phyloP scores from a whole-genome alignment of 2,113 vertebrate genomes.

The Lasiurus cinereus region DNA sequence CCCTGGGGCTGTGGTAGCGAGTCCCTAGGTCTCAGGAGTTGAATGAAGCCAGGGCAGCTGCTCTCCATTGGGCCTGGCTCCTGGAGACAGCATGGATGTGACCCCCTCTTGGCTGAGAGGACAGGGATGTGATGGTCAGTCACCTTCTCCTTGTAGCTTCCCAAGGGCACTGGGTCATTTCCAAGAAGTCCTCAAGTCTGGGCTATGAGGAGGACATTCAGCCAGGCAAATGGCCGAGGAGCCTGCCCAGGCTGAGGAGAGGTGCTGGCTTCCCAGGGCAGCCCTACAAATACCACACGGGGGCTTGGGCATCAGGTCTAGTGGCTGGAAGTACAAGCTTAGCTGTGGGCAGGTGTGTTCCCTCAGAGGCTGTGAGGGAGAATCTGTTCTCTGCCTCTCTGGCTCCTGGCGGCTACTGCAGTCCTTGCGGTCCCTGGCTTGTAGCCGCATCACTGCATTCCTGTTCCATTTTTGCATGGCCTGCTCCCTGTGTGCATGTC shows the following conservation, averaged over 20 bases:
- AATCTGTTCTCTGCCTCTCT: no score
- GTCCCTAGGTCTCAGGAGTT: neutral
- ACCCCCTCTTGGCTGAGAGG: accelerated
- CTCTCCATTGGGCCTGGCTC: neutral
- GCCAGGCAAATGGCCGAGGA: accelerated
- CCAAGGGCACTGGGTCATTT: accelerated
- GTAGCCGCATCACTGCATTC: no score
- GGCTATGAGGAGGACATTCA: accelerated
- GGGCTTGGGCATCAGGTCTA: no score
- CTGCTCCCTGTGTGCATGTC: neutral
- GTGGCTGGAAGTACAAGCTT: neutral
- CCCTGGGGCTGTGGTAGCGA: accelerated
- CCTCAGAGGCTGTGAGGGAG: neutral
- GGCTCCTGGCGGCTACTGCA: no score
- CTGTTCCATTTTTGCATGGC: accelerated
- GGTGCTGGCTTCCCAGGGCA: neutral
- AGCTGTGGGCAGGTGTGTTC: neutral
- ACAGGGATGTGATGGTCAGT: neutral
- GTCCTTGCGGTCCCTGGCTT: neutral
- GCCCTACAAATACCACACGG: accelerated
- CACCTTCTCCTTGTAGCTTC: neutral
- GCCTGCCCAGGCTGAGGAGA: neutral
- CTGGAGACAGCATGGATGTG: neutral
- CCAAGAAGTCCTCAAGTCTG: neutral
- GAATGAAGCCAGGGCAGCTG: neutral